These are phyloP conservation scores for Leucophenga montana DNA, from an alignment of 2,888 invertebrate genomes.

Conservation along the genomic window DNA sequence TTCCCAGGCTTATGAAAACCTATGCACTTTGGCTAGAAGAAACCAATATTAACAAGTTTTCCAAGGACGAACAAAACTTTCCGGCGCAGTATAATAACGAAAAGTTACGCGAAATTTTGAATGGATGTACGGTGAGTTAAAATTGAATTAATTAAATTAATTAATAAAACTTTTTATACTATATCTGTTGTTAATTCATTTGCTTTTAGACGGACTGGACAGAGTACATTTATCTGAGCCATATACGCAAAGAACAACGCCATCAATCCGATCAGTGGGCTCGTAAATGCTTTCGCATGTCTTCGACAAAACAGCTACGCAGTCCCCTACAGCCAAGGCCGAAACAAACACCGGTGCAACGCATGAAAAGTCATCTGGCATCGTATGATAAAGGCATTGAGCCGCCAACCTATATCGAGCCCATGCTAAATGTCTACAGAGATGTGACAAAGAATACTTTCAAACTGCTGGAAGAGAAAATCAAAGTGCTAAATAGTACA, in stretches of 20 bases:
- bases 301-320: constrained; percentile 45
- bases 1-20: constrained; percentile 77
- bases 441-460: constrained; percentile 61
- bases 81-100: constrained; percentile 83
- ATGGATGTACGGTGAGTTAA: constrained; percentile 75
- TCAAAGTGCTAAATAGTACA: constrained; percentile 72
- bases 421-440: constrained; percentile 41
- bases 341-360: constrained; percentile 74
- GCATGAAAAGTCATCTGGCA: constrained; percentile 77
- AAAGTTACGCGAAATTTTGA: constrained; percentile 78
- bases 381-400: constrained; percentile 78
- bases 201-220: constrained; percentile 77
- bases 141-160: not conserved
- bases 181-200: constrained; percentile 9
- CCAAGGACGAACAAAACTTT: constrained; percentile 73
- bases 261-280: constrained; percentile 76
- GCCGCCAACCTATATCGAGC: constrained; percentile 74
- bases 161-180: too few species aligned
- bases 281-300: constrained; percentile 74
- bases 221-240: constrained; percentile 78
- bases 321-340: constrained; percentile 59
- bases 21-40: constrained; percentile 86
- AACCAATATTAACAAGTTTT: constrained; percentile 79
- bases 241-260: constrained; percentile 75
- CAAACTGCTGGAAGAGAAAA: constrained; percentile 61